Evolutionary conservation across 2,113 vertebrate species (phyloP), one percentile per base, ranked within the genome.

Genomic region (Thunnus maccoyii): DNA sequence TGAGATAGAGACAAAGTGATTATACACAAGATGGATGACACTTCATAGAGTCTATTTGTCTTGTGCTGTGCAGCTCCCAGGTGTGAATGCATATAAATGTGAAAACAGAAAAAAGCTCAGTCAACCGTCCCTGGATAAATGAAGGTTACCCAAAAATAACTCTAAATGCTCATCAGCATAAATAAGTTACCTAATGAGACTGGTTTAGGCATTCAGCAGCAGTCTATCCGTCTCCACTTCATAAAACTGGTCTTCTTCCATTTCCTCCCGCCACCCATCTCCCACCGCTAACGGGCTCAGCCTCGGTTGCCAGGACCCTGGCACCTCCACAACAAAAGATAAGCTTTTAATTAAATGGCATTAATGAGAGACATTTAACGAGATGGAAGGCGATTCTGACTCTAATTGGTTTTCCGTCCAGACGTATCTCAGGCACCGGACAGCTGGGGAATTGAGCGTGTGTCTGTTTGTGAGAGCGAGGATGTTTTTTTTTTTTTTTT

Each of bases 321-420:
- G 70, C 84, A 78, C 32, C 62, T 82, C 17, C 44, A 77, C 76
- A 82, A 71, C 70, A 51, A 73, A 46, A 75, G 87, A 90, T 91
- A 56, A 70, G 72, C 78, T 76, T 90, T 86, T 85, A 87, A 91
- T 94, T 92, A 88, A 86, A 77, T 67, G 44, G 13, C 61, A 56
- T 84, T 92, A 87, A 92, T 87, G 82, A 82, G 80, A 78, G 76
- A 84, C 70, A 57, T 77, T 83, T 85, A 89, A 85, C 48, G 8
- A 85, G 79, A 90, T 36, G 58, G n/a, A 48, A 71, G 4, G 46
- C 7, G 25, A 83, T 72, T 63, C 30, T 46, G 73, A 60, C 82
- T 82, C 47, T 83, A 84, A 90, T 78, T 73, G 76, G 52, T 64
- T 87, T 83, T 77, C 52, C 15, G 10, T 55, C 4, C 66, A 75